Base-by-base conservation (phyloP, 2,797 vertebrate genomes). In the Acrocephalus scirpaceus region DNA sequence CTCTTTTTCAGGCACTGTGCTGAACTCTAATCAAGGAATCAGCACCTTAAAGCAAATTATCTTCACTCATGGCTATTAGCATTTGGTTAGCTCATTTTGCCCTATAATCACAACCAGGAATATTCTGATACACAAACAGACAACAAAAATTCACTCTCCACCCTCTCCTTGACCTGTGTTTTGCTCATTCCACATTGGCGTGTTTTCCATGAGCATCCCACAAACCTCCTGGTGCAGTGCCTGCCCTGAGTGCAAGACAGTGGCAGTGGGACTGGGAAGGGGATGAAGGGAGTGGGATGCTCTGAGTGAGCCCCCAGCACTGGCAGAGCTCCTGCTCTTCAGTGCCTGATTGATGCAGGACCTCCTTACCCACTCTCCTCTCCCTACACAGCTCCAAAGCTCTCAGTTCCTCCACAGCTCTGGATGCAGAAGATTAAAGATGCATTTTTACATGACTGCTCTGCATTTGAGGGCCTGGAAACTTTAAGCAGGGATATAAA, bases 341-440 rank as follows among this genome's bases (percentile, higher is more conserved):
- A 40, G 20, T 0, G 1, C 19, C 32, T 1, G 7, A 16, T 27
- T 0, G 4, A 11, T 9, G 2, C 51, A 25, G 60, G 11, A 66
- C 4, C 9, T 70, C 22, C 30, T 66, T 30, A 20, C 5, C 34
- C 5, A 2, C 26, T 61, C 82, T 64, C 53, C 45, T 23, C 40
- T 12, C 30, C 11, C 11, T 40, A 2, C 69, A 14, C 14, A 15
- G 60, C 30, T 13, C 60, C 56, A 62, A 5, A 34, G 48, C 16
- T 34, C 64, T 47, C 40, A 12, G 54, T 2, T 53, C n/a, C 40
- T 69, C 29, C n/a, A 6, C 32, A n/a, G 17, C 22, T n/a, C 27
- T 2, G 15, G 11, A 38, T 14, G 34, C 34, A 69, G 67, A 82
- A 56, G 16, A n/a, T n/a, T n/a, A n/a, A n/a, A n/a, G n/a, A n/a